Percentiles rank a stretch among this genome's conserved stretches.
These are phyloP conservation scores for Stenurella melanura DNA, from an alignment of 2,888 invertebrate genomes.

Conservation along the genomic window DNA sequence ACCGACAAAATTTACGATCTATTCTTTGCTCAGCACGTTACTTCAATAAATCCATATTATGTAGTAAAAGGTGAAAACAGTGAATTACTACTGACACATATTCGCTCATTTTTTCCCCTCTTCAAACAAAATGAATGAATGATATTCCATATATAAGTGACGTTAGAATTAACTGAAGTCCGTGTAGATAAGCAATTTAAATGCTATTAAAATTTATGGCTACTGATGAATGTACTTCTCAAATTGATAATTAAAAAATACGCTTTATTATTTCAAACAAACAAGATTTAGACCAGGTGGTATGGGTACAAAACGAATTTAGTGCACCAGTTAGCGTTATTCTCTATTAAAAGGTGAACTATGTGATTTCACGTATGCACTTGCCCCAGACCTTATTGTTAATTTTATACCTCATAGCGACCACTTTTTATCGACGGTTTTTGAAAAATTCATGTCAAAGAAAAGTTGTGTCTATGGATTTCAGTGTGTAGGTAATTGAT, in stretches of 20 bases:
- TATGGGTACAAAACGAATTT: too few species aligned
- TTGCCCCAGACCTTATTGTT: too few species aligned
- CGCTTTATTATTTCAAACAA: background rate
- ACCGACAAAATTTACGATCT: conserved; percentile 53
- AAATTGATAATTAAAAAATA: background rate
- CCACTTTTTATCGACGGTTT: too few species aligned
- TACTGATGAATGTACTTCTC: background rate
- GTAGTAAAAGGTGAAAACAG: conserved; percentile 54
- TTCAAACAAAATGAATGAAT: conserved; percentile 24
- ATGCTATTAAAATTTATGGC: background rate
- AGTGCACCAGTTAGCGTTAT: too few species aligned
- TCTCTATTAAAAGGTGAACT: too few species aligned
- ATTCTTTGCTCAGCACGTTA: conserved; percentile 54
- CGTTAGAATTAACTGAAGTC: background rate
- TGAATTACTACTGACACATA: conserved; percentile 47
- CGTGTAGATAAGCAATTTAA: background rate
- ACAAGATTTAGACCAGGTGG: too few species aligned
- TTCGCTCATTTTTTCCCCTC: conserved; percentile 45
- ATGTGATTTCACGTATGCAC: too few species aligned
- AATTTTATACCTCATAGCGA: too few species aligned
- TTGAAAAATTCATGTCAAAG: too few species aligned
- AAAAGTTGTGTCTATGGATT: too few species aligned
- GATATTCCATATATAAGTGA: background rate
- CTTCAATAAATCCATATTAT: conserved; percentile 61
- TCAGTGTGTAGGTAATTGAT: too few species aligned